A percentile compares a stretch with the other conserved stretches of the same genome.
These are phyloP conservation scores for Glyphotaelius pellucidus DNA, from an alignment of 2,888 invertebrate genomes.

Conservation along the genomic window DNA sequence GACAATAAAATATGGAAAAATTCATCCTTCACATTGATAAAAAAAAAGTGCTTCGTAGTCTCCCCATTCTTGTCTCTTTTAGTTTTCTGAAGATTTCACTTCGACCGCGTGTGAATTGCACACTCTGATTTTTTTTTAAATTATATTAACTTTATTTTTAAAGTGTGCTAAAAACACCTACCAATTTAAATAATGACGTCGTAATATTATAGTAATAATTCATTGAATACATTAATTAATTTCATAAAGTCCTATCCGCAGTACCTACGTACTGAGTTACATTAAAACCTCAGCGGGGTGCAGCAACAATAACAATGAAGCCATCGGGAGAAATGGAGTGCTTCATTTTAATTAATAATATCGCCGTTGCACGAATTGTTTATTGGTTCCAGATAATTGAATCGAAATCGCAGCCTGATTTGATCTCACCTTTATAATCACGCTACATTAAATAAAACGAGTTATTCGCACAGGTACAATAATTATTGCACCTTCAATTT, in stretches of 20 bases:
- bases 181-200: neutral
- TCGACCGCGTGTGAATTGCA: too few relatives aligned
- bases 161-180: neutral
- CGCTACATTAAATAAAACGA: neutral
- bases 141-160: too few relatives aligned
- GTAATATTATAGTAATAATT: neutral
- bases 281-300: neutral
- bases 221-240: neutral
- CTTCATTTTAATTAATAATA: slow-evolving; percentile 7
- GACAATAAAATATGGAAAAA: too few relatives aligned
- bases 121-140: too few relatives aligned
- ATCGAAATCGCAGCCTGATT: slow-evolving; percentile 8
- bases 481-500: neutral
- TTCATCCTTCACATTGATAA: too few relatives aligned
- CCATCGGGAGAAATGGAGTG: slow-evolving; percentile 2
- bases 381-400: slow-evolving; percentile 21
- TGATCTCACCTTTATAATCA: neutral
- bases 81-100: too few relatives aligned
- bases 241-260: neutral
- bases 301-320: neutral
- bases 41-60: too few relatives aligned
- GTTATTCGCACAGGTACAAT: neutral
- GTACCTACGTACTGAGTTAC: neutral
- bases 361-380: slow-evolving; percentile 1
- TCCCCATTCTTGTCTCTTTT: too few relatives aligned